These are phyloP conservation scores for Myocastor coypus DNA, from an alignment of 2,113 vertebrate species.

Conservation along the genomic window DNA sequence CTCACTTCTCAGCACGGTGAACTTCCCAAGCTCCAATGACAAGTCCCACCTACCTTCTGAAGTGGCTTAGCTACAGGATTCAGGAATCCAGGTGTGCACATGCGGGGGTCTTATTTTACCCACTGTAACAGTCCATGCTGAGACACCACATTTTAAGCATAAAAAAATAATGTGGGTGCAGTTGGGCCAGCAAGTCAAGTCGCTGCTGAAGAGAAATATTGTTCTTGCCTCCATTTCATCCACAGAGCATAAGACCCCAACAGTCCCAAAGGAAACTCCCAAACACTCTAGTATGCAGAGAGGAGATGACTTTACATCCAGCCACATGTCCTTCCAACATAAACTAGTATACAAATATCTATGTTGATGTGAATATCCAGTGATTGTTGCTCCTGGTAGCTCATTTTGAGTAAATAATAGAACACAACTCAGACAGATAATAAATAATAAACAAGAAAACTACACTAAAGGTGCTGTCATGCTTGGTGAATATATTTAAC, in stretches of 20 bases:
- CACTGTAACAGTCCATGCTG: background rate
- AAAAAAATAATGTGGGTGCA: background rate
- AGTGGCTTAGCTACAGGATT: background rate
- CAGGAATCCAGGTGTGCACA: background rate
- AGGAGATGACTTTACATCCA: background rate
- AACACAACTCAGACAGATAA: background rate
- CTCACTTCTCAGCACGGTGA: background rate
- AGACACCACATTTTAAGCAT: background rate
- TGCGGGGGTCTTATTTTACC: background rate
- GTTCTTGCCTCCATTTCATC: background rate
- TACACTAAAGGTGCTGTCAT: background rate
- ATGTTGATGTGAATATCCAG: background rate
- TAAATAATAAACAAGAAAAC: background rate
- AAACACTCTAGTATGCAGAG: background rate
- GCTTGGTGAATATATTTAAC: background rate
- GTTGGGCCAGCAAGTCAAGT: background rate
- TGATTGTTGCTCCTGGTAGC: background rate
- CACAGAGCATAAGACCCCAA: background rate
- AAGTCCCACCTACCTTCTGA: background rate
- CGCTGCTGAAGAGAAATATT: background rate
- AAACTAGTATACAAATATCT: background rate
- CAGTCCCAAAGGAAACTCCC: background rate
- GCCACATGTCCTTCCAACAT: background rate
- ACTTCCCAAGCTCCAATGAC: background rate
- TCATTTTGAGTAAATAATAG: background rate